These are phyloP conservation scores for Cantharis rustica DNA, from an alignment of 2,888 invertebrate species.

Conservation along the genomic window DNA sequence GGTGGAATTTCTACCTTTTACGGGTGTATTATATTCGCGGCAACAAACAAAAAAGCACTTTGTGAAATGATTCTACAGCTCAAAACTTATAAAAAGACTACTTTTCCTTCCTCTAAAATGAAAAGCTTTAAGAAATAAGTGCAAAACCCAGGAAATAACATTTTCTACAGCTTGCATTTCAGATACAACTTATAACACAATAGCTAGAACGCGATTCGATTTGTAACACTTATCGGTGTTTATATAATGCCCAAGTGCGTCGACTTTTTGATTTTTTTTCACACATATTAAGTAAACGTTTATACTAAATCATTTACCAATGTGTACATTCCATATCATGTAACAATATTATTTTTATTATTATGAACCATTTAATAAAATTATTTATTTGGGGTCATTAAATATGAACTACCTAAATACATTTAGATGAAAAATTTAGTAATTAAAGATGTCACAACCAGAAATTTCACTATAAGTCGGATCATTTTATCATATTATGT, in stretches of 20 bases:
- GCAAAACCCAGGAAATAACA: slow-evolving; percentile 25
- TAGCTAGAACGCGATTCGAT: slow-evolving; percentile 20
- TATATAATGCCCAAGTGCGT: slow-evolving; percentile 4
- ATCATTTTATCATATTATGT: no score
- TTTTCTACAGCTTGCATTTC: slow-evolving; percentile 28
- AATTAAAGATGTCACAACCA: no score
- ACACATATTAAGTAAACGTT: not conserved
- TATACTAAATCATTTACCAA: not conserved
- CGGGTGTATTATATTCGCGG: slow-evolving; percentile 28
- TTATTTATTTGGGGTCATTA: no score
- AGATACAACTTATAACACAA: slow-evolving; percentile 20
- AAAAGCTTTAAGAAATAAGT: slow-evolving; percentile 23
- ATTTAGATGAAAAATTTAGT: no score
- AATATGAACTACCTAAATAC: no score
- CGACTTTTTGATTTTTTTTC: not conserved
- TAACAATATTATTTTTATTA: no score
- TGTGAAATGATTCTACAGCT: slow-evolving; percentile 30
- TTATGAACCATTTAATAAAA: no score
- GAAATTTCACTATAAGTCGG: no score
- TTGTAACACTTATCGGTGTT: slow-evolving; percentile 20
- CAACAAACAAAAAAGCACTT: slow-evolving; percentile 32
- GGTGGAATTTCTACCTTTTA: slow-evolving; percentile 25
- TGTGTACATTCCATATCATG: not conserved
- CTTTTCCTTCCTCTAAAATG: slow-evolving; percentile 23
- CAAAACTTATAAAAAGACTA: slow-evolving; percentile 30